phyloP scores from a whole-genome alignment of 2,797 vertebrate genomes.

The Enteromius radiatus region DNA sequence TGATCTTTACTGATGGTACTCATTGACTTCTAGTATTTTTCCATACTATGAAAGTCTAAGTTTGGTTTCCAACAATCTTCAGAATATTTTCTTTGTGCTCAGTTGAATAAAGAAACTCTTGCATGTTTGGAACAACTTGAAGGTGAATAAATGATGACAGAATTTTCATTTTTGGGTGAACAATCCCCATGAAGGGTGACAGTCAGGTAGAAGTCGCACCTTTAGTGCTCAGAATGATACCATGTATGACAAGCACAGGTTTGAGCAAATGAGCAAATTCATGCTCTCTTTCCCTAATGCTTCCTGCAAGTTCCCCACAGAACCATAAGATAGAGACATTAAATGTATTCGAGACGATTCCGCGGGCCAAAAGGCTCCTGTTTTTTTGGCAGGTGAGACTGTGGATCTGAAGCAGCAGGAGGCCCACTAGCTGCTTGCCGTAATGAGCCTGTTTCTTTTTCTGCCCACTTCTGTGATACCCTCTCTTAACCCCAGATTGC shows the following conservation, averaged over 20 bases:
- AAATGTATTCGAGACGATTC: not conserved
- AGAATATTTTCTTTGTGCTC: not conserved
- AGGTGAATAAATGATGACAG: not conserved
- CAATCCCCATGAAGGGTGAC: not conserved
- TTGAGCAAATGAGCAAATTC: not conserved
- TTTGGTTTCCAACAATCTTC: not conserved
- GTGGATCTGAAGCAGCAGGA: conserved; percentile 18
- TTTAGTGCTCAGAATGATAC: not conserved
- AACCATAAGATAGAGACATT: conserved; percentile 13
- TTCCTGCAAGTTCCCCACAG: not conserved
- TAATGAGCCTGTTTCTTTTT: conserved; percentile 31
- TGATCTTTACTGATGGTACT: no score
- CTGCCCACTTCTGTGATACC: conserved; percentile 22
- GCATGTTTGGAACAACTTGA: not conserved
- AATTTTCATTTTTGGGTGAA: not conserved
- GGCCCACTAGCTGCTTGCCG: not conserved
- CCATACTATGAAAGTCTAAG: no score
- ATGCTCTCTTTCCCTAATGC: not conserved
- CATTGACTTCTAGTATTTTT: no score
- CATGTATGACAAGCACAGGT: not conserved
- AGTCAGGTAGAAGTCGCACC: not conserved
- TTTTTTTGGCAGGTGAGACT: conserved; percentile 2
- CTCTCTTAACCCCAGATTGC: conserved; percentile 46
- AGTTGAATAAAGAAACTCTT: not conserved
- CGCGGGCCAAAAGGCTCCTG: not conserved